Percentiles rank a stretch among this genome's conserved stretches.
phyloP scores from a whole-genome alignment of 2,113 vertebrate species.

The Emydura subglobosa region DNA sequence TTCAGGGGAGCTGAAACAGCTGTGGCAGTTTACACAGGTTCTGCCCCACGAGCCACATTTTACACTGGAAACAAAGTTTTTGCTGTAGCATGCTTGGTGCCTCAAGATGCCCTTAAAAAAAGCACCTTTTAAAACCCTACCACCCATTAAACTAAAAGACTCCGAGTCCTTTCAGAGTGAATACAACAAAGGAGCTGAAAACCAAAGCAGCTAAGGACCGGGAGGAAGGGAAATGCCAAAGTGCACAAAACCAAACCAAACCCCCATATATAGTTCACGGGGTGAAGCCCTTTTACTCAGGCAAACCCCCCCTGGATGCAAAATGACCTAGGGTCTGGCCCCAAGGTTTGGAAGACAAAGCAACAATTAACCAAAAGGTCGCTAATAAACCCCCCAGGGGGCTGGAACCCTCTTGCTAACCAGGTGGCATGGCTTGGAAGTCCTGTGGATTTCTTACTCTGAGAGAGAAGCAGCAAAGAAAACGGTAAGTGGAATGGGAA shows the following conservation, averaged over 20 bases:
- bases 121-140: too few relatives aligned
- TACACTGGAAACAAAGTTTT: neutral
- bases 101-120: neutral
- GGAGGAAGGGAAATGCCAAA: neutral
- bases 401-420: slow-evolving; percentile 26
- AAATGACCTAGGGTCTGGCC: neutral
- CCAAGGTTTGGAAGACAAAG: slow-evolving; percentile 45
- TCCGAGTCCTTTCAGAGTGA: neutral
- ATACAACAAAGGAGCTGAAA: neutral
- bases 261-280: slow-evolving; percentile 37
- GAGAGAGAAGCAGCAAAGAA: slow-evolving; percentile 55
- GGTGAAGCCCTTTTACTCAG: slow-evolving; percentile 54
- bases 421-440: slow-evolving; percentile 9
- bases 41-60: neutral
- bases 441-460: slow-evolving; percentile 48
- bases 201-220: neutral
- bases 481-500: slow-evolving; percentile 14
- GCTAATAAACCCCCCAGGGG: neutral
- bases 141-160: too few relatives aligned
- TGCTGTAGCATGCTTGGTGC: rapidly evolving
- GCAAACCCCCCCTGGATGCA: slow-evolving; percentile 49
- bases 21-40: neutral
- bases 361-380: slow-evolving; percentile 30
- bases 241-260: slow-evolving; percentile 39
- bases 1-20: rapidly evolving